Evolutionary conservation across 2,113 vertebrate genomes (phyloP), one percentile per base, ranked within the genome.

Genomic region (Abramis brama): DNA sequence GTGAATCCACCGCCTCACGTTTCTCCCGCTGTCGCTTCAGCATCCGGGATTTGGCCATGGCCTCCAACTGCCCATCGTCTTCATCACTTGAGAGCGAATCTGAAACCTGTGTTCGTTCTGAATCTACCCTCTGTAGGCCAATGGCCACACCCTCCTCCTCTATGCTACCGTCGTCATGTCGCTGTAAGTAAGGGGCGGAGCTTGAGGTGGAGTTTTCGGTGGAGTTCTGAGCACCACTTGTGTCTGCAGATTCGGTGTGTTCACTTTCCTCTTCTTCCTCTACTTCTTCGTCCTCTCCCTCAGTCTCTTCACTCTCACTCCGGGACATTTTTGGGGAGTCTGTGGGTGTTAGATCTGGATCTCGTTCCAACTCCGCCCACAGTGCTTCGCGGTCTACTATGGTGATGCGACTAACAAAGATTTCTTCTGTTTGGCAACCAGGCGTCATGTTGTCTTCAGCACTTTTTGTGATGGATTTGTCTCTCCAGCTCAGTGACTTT

Each of bases 71-170:
- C 52, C 95, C 70, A 39, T 98, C 97, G 50, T 99, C 98, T 15
- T 99, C 97, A 1, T 99, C 98, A 0, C 98, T 99, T 23, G 97
- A 98, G 55, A 97, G 89, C 0, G 98, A 99, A 88, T 99, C 98
- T 0, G 98, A 99, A 0, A 96, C 97, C 91, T 98, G 98, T 0
- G 98, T 99, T 87, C 85, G 96, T 87, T 97, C 96, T 0, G 98
- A 99, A 92, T 98, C 98, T 0, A 89, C 93, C 23, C 97, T 89
- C 57, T 86, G 89, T 84, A 95, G 86, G 45, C 92, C 94, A 0
- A 93, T 94, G 88, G 88, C 71, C 66, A 90, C 43, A 0, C 91
- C 92, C 55, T 90, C 95, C 4, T 89, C 93, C 23, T 95, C 96
- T 2, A 87, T 86, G 0, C 74, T 91, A 91, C 93, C 94, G 71